Base-by-base conservation (phyloP, 2,888 invertebrate species). In the Salticus scenicus region DNA sequence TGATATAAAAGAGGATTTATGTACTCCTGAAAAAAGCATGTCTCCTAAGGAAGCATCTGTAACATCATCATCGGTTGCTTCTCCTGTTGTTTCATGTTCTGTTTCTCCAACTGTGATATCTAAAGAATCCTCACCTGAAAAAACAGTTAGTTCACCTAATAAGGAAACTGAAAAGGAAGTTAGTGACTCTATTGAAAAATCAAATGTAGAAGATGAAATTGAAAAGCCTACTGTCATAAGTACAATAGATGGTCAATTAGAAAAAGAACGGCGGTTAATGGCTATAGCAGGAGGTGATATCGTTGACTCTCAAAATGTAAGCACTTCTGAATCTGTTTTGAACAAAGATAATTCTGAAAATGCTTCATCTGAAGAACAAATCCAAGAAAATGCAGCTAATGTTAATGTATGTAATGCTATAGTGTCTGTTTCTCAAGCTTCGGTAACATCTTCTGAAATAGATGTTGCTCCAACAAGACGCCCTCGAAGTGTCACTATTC, bases 391-490 rank as follows among this genome's bases (percentile, higher is more conserved):
- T 37, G 51, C n/a, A 17, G 12, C 24, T 37, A 67, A 69, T 37
- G 31, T 12, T 42, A 66, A 24, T 20, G 27, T n/a, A 14, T 41
- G 74, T 17, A 74, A 31, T 51, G 42, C 71, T 28, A 24, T 57
- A 1, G 70, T 47, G 8, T 41, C 85, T 30, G 47, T 24, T 8
- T 42, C 47, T 67, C 80, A 86, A 41, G 72, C 30, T 71, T 27
- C 67, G 20, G 70, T 66, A 72, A 17, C 42, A 17, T n/a, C 64
- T 8, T 76, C 76, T 20, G 41, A 83, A 69, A 63, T 86, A 51
- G 89, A 89, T 74, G 80, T 88, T 30, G 89, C 88, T 20, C 88
- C 88, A 41, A 79, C 83, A 28, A 71, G 89, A 69, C 41, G 79
- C 14, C 51, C 79, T 30, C 70, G 89, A 24, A 85, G 85, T 74